Evolutionary conservation across 2,113 vertebrate genomes (phyloP).

Genomic region (Hippoglossus stenolepis): DNA sequence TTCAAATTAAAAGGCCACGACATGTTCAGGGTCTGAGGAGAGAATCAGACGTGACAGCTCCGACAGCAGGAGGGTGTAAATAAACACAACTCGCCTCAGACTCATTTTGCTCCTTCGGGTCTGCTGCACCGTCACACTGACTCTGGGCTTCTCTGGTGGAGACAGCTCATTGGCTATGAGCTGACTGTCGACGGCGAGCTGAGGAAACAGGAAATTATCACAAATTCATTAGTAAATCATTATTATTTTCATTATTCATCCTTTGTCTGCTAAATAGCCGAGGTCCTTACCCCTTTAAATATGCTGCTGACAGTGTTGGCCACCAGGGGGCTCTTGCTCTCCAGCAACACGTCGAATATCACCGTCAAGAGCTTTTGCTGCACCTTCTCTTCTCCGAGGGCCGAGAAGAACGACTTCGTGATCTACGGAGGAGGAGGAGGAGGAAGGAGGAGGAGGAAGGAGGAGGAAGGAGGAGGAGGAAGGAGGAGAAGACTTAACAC

Average conservation of each 20-base stretch:
- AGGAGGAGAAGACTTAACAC: too few species aligned
- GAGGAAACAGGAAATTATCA: neutral
- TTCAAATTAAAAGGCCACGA: too few species aligned
- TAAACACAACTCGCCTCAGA: constrained; percentile 60
- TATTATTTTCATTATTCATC: neutral
- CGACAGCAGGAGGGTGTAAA: too few species aligned
- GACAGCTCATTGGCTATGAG: constrained; percentile 89
- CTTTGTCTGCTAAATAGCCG: neutral
- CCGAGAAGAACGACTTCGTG: constrained; percentile 90
- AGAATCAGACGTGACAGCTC: too few species aligned
- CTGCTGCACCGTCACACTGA: constrained; percentile 87
- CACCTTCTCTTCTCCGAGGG: constrained; percentile 84
- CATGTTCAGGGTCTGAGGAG: too few species aligned
- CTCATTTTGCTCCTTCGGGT: constrained; percentile 88
- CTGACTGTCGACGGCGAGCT: constrained; percentile 83
- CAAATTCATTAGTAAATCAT: too few species aligned
- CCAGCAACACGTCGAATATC: constrained; percentile 90
- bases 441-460: constrained; percentile 4
- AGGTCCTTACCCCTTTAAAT: constrained; percentile 90
- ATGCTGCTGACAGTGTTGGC: constrained; percentile 85
- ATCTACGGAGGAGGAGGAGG: constrained; percentile 81
- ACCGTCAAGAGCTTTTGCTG: constrained; percentile 89
- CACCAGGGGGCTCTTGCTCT: constrained; percentile 83
- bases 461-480: too few species aligned
- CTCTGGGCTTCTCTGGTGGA: constrained; percentile 83